Percentiles rank a stretch among this genome's conserved stretches.
Evolutionary conservation across 1,140 invertebrate genomes (phyloP).

Genomic region (Hydropsyche tenuis): DNA sequence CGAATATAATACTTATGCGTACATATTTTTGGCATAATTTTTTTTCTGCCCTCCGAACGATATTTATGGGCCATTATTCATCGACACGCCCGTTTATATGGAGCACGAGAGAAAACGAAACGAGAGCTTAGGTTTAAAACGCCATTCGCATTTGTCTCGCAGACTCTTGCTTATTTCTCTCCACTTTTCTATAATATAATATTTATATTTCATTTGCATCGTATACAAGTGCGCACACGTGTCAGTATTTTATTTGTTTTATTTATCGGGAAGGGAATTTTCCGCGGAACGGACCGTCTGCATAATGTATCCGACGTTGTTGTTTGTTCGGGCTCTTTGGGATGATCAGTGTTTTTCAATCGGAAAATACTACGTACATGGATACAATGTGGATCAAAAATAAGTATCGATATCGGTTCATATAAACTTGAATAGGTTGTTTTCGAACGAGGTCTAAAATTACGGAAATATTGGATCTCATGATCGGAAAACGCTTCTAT

Average conservation of each 20-base stretch:
- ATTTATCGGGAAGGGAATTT: not conserved
- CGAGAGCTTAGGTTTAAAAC: slow-evolving; percentile 8
- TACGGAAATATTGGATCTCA: too few relatives aligned
- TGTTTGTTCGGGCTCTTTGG: slow-evolving; percentile 9
- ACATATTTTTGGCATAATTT: too few relatives aligned
- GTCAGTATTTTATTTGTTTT: too few relatives aligned
- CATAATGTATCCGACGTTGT: slow-evolving; percentile 2
- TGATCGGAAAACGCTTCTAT: too few relatives aligned
- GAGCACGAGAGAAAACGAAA: not conserved
- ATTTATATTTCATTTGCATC: too few relatives aligned
- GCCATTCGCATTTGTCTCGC: not conserved
- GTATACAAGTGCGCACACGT: too few relatives aligned
- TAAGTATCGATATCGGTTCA: not conserved
- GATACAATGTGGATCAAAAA: not conserved
- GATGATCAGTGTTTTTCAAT: slow-evolving; percentile 15
- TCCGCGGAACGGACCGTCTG: not conserved
- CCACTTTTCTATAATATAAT: not conserved
- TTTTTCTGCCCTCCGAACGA: too few relatives aligned
- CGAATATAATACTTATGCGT: too few relatives aligned
- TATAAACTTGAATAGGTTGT: too few relatives aligned
- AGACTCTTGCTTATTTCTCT: not conserved
- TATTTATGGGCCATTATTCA: slow-evolving; percentile 5
- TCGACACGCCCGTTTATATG: slow-evolving; percentile 1
- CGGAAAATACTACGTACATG: not conserved
- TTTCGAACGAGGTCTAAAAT: too few relatives aligned